Conservation (phyloP, 2,797 vertebrate genomes). For the Sitta carolinensis region DNA sequence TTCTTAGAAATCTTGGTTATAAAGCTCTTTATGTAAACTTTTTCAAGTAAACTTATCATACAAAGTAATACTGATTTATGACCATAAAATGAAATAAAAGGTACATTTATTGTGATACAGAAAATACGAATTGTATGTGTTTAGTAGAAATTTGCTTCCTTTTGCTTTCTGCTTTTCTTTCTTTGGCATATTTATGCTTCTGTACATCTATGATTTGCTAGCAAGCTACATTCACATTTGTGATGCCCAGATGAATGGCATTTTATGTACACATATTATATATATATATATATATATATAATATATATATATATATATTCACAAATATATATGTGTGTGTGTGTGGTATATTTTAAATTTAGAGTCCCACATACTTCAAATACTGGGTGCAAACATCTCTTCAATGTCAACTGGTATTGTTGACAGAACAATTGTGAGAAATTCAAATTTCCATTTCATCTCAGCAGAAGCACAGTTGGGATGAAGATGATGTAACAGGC, state of each 20-base stretch:
- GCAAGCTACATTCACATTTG: not conserved
- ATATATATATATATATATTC: too few species aligned
- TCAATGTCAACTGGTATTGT: not conserved
- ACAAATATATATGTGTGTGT: not conserved
- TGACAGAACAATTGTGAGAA: not conserved
- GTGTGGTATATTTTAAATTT: not conserved
- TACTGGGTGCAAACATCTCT: not conserved
- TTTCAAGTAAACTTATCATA: not conserved
- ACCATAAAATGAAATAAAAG: not conserved
- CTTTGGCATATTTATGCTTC: not conserved
- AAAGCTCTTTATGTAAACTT: not conserved
- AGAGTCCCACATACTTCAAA: not conserved
- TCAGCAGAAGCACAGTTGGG: not conserved
- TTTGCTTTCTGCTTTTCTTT: not conserved
- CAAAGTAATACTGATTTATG: not conserved
- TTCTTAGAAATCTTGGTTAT: not conserved
- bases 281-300: fast-evolving
- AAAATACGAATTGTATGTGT: not conserved
- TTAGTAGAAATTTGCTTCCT: not conserved
- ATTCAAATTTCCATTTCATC: not conserved
- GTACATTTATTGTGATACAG: not conserved
- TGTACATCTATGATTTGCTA: not conserved
- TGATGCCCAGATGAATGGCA: not conserved
- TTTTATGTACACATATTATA: not conserved
- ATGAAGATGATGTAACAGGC: not conserved